Base-by-base conservation (phyloP, 2,797 vertebrate species). In the Etheostoma nigrum region DNA sequence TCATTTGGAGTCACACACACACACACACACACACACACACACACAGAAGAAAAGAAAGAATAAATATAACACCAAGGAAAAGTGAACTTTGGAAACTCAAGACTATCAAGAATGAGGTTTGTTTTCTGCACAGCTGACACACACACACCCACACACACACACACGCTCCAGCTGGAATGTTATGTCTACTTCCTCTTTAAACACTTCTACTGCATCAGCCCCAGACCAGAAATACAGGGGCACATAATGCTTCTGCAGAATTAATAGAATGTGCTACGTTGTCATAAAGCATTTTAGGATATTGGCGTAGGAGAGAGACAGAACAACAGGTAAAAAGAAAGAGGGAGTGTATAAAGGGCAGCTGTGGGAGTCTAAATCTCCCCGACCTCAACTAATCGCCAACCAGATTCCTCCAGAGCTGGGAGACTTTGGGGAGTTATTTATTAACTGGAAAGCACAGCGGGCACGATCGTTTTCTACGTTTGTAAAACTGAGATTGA, bases 361-460 rank as follows among this genome's bases (percentile, higher is more conserved):
- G 66, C 66, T 64, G 51, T 63, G 52, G 42, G 7, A 21, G 49
- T 6, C 51, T 51, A 65, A 59, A 52, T 60, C 54, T 44, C 57
- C 45, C 19, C 1, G 74, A 71, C 67, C 79, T 76, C 67, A 65
- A 55, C 67, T 62, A 75, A 65, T 85, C 19, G 1, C 42, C 48
- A 55, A 81, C 74, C 18, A 74, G 40, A 78, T 69, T 48, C 23
- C 27, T 67, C 67, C 42, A 19, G 27, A 42, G 25, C 42, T 74
- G 19, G 6, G 23, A 15, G 25, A n/a, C 45, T 30, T 58, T 45
- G n/a, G 36, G 66, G 49, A 11, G 36, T 7, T 40, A 7, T 40
- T 40, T 7, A 40, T 4, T 4, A 27, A 27, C 27, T 27, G 27
- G 27, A 27, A 27, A 27, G 27, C 27, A 27, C 27, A 27, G 27